Conservation (phyloP, 2,797 vertebrate species). For the Sebastes itinus region DNA sequence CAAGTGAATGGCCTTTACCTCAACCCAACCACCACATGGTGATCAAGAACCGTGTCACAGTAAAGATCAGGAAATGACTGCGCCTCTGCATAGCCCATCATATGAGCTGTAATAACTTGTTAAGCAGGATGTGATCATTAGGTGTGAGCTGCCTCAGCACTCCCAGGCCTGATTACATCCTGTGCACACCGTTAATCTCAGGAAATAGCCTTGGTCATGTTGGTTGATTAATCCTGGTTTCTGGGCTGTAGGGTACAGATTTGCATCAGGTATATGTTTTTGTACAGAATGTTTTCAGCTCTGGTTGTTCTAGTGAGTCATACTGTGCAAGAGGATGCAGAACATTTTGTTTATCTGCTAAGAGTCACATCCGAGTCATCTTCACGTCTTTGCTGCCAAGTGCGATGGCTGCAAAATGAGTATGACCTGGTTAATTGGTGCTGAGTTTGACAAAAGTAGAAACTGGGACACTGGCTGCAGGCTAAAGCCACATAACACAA, state of each 20-base stretch:
- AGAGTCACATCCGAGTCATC: background rate
- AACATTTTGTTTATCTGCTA: background rate
- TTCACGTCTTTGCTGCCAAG: background rate
- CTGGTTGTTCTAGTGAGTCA: background rate
- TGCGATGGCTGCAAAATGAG: constrained; percentile 1
- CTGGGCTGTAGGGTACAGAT: constrained; percentile 11
- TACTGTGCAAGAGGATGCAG: background rate
- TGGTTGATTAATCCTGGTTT: constrained; percentile 52
- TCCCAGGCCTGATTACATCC: constrained; percentile 62
- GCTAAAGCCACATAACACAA: background rate
- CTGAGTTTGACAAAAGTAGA: background rate
- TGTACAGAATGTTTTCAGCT: background rate
- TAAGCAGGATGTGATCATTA: constrained; percentile 74
- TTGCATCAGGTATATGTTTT: constrained; percentile 31
- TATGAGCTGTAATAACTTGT: constrained; percentile 70
- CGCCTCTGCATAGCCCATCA: constrained; percentile 42
- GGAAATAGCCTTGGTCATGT: constrained; percentile 49
- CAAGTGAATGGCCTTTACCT: background rate
- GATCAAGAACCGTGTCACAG: constrained; percentile 33
- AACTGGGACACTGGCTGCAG: background rate
- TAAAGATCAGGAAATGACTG: constrained; percentile 61
- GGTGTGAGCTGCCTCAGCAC: constrained; percentile 71
- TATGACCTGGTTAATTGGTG: background rate
- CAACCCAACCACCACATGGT: constrained; percentile 10
- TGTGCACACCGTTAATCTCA: constrained; percentile 61